Percentiles rank a stretch among this genome's conserved stretches.
These are phyloP conservation scores for Gonocerus acuteangulatus DNA, from an alignment of 2,888 invertebrate species.

Conservation along the genomic window DNA sequence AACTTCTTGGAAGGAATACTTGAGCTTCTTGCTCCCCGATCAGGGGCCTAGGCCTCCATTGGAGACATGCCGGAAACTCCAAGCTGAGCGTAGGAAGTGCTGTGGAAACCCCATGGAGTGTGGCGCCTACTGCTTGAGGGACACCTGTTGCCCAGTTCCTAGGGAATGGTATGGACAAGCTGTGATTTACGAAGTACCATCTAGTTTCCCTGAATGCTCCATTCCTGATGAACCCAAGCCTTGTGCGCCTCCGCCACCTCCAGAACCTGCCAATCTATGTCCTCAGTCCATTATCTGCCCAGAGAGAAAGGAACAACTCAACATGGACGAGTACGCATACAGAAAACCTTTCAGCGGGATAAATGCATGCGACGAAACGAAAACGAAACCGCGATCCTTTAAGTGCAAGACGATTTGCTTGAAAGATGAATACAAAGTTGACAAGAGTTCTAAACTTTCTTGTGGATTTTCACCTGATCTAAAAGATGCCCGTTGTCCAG, in stretches of 20 bases:
- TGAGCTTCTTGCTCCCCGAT: conserved; percentile 19
- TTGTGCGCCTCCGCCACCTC: neutral
- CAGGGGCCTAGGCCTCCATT: neutral
- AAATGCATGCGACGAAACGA: neutral
- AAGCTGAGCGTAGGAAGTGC: neutral
- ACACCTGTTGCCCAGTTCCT: conserved; percentile 7
- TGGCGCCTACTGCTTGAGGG: neutral
- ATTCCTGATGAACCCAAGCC: neutral
- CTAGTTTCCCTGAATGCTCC: neutral
- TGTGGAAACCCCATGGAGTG: neutral
- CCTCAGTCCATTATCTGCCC: neutral
- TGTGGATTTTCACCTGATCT: conserved; percentile 8
- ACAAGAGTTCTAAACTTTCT: neutral
- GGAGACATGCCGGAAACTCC: conserved; percentile 4
- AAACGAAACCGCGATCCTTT: neutral
- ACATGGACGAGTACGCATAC: conserved; percentile 17
- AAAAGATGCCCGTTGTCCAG: conserved; percentile 4
- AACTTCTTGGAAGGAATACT: conserved; percentile 12
- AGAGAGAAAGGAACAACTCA: neutral
- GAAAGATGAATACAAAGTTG: neutral
- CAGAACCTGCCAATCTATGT: neutral
- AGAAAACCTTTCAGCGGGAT: conserved; percentile 5
- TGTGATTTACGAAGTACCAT: conserved; percentile 5
- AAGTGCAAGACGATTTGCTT: neutral
- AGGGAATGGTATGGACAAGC: conserved; percentile 25